These are phyloP conservation scores for Biston stratarius DNA, from an alignment of 2,888 invertebrate species.

Conservation along the genomic window DNA sequence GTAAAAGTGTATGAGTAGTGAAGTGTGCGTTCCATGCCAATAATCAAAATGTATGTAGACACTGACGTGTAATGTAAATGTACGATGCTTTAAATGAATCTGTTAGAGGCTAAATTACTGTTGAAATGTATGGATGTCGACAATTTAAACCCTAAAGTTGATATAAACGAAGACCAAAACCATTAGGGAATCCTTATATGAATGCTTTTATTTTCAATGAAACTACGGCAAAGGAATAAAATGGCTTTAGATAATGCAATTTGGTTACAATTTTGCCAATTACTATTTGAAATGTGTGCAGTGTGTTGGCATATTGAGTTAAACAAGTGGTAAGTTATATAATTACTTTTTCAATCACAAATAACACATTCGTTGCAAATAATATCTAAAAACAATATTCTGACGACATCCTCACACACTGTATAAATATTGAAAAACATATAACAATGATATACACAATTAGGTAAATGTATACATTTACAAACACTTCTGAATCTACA, in stretches of 20 bases:
- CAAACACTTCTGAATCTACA: constrained; percentile 82
- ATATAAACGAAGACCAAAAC: constrained; percentile 3
- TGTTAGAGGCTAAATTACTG: constrained; percentile 33
- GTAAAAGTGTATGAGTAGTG: constrained; percentile 52
- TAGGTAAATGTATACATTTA: constrained; percentile 58
- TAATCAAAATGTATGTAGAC: constrained; percentile 65
- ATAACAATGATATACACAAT: constrained; percentile 25
- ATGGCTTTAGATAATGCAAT: constrained; percentile 28
- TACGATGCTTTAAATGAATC: constrained; percentile 41
- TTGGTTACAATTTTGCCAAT: constrained; percentile 55
- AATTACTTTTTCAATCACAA: constrained; percentile 33
- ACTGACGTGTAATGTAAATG: constrained; percentile 73
- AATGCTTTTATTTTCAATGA: constrained; percentile 28
- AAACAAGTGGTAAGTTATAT: constrained; percentile 46
- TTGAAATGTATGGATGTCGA: constrained; percentile 47
- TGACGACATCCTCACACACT: constrained; percentile 59
- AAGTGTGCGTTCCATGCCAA: constrained; percentile 66
- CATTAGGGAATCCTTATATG: constrained; percentile 17
- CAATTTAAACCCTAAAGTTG: constrained; percentile 31
- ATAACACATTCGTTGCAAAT: constrained; percentile 26
- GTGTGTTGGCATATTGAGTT: constrained; percentile 77
- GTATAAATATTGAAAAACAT: constrained; percentile 27
- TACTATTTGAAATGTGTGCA: constrained; percentile 72
- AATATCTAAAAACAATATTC: constrained; percentile 30
- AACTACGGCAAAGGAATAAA: constrained; percentile 40